Evolutionary conservation across 2,888 invertebrate genomes (phyloP), one percentile per base, ranked within the genome.

Genomic region (Druceiella hillmani): DNA sequence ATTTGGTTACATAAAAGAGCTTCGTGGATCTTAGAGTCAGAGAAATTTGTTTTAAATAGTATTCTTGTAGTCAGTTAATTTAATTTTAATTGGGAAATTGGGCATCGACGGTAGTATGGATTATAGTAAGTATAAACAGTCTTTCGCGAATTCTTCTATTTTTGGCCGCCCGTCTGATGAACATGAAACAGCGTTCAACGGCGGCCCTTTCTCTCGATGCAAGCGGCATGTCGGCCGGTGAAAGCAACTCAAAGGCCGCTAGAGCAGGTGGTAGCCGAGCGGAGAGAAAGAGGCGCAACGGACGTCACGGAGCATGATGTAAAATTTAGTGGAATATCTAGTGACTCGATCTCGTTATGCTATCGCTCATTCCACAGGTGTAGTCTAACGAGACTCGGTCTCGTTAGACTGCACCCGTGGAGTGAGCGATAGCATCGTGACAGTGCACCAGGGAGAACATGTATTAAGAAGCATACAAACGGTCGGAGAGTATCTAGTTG

Each of bases 151-250:
- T n/a, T n/a, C n/a, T n/a, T n/a, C n/a, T n/a, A n/a, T n/a, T n/a
- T n/a, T n/a, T n/a, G n/a, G n/a, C n/a, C n/a, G n/a, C 80, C 81
- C 0, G 80, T 81, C 4, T 83, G 82, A 55, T 83, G 83, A 20
- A 83, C 82, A 51, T 87, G 83, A 53, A 88, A 81, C 1, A 88
- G 88, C 62, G 87, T 86, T 41, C 83, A 78, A 46, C 86, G 73
- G 34, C 87, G 69, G 41, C 72, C 66, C 1, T 62, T 62, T 41
- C 55, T 38, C 5, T 52, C 50, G n/a, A n/a, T 17, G 54, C 49
- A 3, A 53, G 50, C 3, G 67, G 66, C 47, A 67, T 68, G 32
- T 72, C 71, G 28, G 54, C 57, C 3, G 73, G 70, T 2, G 75
- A 74, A 47, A 76, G 75, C 20, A 74, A 63, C 55, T 79, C 78